Evolutionary conservation across 2,888 invertebrate species (phyloP), one percentile per base, ranked within the genome.

Genomic region (Chirona hameri): DNA sequence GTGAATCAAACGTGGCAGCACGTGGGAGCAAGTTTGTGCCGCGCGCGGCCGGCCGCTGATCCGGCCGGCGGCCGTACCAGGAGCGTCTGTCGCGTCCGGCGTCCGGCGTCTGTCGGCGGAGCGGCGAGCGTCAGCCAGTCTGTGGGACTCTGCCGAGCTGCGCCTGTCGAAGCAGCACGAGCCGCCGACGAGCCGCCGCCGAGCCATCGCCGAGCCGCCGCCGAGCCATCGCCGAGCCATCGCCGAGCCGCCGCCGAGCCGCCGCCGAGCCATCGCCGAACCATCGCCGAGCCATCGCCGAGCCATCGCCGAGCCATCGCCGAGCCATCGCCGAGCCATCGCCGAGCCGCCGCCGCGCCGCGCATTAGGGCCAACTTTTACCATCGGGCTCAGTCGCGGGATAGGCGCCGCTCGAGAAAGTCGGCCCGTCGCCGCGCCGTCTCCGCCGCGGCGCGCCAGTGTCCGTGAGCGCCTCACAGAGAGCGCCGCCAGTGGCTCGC

Each of bases 291-390:
- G n/a, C n/a, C n/a, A n/a, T n/a, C n/a, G n/a, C n/a, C n/a, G n/a
- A n/a, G n/a, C n/a, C n/a, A n/a, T n/a, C n/a, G 39, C 39, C 39
- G 39, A 39, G 39, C 39, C 7, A 7, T 7, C 7, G 52, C 12
- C 52, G 52, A 18, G 52, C 52, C 15, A 5, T n/a, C 65, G n/a
- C n/a, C n/a, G 65, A 57, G 21, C 10, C 65, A 5, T 7, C 65
- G 65, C n/a, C 65, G 39, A 39, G 39, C 39, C 39, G 39, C 39
- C 7, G n/a, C 60, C n/a, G 4, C 60, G n/a, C 24, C 65, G 76
- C 72, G 72, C 76, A 76, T 76, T 76, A 24, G 76, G 76, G 76
- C 76, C 76, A 76, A 76, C 76, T 76, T 76, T 76, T 76, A 76
- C 76, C 76, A 5, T 39, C 76, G 15, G 14, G 76, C 76, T 76